Evolutionary conservation across 2,113 vertebrate genomes (phyloP).

Genomic region (Octodon degus): DNA sequence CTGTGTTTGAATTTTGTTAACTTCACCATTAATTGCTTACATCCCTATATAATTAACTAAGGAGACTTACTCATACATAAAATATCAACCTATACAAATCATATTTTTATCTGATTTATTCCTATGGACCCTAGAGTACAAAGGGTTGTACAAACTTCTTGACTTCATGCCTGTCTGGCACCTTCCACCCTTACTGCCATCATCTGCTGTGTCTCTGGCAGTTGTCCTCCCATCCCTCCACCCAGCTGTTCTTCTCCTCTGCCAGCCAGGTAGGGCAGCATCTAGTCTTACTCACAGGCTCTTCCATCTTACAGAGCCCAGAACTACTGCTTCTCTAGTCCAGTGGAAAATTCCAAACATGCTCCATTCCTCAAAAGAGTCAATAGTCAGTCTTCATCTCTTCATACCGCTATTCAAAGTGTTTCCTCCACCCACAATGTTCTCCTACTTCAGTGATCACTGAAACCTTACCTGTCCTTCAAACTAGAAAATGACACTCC

Average conservation of each 20-base stretch:
- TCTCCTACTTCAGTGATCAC: background rate
- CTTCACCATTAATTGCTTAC: background rate
- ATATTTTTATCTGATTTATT: background rate
- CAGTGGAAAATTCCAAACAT: background rate
- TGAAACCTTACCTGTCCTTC: background rate
- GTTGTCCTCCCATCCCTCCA: background rate
- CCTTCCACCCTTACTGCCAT: background rate
- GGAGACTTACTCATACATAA: background rate
- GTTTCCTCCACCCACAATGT: background rate
- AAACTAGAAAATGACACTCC: background rate
- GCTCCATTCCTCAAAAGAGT: background rate
- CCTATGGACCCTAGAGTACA: background rate
- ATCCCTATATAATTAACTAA: background rate
- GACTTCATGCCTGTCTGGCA: background rate
- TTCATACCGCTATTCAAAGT: background rate
- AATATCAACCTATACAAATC: background rate
- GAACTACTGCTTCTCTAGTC: background rate
- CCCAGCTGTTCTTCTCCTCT: background rate
- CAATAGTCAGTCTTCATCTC: background rate
- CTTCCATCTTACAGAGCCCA: background rate
- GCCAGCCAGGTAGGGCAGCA: background rate
- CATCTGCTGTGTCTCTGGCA: background rate
- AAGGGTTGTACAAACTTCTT: background rate
- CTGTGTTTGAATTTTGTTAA: conserved; percentile 10
- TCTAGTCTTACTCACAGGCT: background rate